Base-by-base conservation (phyloP, 2,113 vertebrate species). In the Panthera uncia region DNA sequence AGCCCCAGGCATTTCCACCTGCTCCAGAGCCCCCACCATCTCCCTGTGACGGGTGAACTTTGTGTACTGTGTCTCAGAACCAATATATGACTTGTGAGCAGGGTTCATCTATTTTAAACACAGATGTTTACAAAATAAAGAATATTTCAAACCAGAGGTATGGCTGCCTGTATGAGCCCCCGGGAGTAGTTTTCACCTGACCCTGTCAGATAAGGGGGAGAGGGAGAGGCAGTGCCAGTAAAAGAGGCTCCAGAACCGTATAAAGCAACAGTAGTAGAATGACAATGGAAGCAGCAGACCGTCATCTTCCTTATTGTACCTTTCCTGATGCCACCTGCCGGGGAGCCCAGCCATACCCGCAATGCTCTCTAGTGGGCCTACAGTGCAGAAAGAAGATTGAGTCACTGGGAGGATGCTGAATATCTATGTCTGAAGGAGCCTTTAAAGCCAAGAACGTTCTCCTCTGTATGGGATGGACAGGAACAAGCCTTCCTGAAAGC, bases 61-160 rank as follows among this genome's bases (percentile, higher is more conserved):
- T 7, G 92, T 90, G 95, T 97, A 68, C 98, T 93, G 95, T 98
- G 97, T 97, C 97, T 97, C 13, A 95, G 97, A 96, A 96, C 96
- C 96, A 96, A 96, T 96, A 85, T 98, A 97, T 97, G 96, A 97
- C 94, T 96, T 50, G 95, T 97, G 86, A 98, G 83, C 82, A 4
- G 95, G 97, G 97, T 95, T 97, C 97, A 97, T 98, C 88, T 97
- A 97, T 98, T 99, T 99, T 98, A 98, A 98, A 98, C 97, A 98
- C 95, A 95, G 78, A 98, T 95, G 90, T 99, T 99, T 99, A 98
- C 98, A 98, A 97, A 99, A 99, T 99, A 99, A 99, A 99, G 98
- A 97, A 38, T 97, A 98, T 98, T 98, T 98, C 98, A 98, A 98
- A 98, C 94, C 96, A 98, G 74, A 83, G 29, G 36, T 89, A n/a